Evolutionary conservation across 1,140 invertebrate genomes (phyloP).

Genomic region (Theocolax elegans): DNA sequence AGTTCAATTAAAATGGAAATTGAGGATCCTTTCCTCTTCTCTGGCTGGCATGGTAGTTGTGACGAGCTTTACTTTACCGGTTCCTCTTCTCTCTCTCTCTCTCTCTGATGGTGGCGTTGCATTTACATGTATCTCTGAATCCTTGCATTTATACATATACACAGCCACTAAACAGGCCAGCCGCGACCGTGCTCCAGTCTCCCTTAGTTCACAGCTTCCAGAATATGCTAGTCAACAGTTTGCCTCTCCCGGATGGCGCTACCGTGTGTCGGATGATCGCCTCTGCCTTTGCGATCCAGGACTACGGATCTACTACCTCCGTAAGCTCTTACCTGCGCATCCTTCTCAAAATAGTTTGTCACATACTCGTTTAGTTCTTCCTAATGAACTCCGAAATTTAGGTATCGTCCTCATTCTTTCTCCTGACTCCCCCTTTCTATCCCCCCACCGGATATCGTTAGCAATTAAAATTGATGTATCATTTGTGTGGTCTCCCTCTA

Average conservation of each 20-base stretch:
- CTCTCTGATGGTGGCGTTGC: constrained; percentile 23
- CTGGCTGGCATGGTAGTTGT: constrained; percentile 21
- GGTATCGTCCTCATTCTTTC: constrained; percentile 52
- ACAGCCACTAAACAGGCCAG: constrained; percentile 9
- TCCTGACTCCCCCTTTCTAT: too few species aligned
- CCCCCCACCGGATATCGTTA: constrained; percentile 54
- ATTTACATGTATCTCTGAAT: constrained; percentile 38
- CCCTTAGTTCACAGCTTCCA: constrained; percentile 11
- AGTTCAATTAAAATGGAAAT: constrained; percentile 69
- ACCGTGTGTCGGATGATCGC: too few species aligned
- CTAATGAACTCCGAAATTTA: constrained; percentile 64
- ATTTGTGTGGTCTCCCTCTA: constrained; percentile 49
- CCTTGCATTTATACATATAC: constrained; percentile 23
- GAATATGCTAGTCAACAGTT: constrained; percentile 24
- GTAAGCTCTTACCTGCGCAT: too few species aligned
- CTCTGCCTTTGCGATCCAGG: too few species aligned
- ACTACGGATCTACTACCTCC: too few species aligned
- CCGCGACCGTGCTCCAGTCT: neutral
- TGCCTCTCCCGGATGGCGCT: neutral
- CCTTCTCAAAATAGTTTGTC: constrained; percentile 51
- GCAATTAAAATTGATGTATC: constrained; percentile 65
- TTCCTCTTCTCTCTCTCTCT: constrained; percentile 3
- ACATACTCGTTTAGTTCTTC: constrained; percentile 41
- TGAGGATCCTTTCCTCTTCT: constrained; percentile 49
- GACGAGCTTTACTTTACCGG: constrained; percentile 5